Percentiles rank a stretch among this genome's conserved stretches.
Evolutionary conservation across 2,888 invertebrate genomes (phyloP).

Genomic region (Metellina segmentata): DNA sequence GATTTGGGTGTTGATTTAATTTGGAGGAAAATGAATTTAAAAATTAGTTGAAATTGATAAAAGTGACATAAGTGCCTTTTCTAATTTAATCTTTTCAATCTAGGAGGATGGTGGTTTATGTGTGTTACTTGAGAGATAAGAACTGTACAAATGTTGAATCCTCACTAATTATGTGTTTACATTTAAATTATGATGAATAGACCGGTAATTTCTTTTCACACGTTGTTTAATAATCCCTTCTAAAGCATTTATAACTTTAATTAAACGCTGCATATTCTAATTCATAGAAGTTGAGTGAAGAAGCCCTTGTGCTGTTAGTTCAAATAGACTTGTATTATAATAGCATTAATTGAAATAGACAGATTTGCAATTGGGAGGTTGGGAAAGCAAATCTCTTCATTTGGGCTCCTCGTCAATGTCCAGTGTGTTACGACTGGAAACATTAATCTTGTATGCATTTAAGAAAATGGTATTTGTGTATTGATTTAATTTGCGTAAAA

Average conservation of each 20-base stretch:
- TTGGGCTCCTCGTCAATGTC: too few species aligned
- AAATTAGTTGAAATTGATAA: neutral
- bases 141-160: neutral
- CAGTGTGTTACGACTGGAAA: too few species aligned
- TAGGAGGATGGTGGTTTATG: neutral
- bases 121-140: neutral
- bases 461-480: neutral
- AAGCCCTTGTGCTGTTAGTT: neutral
- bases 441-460: too few species aligned
- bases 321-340: slow-evolving; percentile 14
- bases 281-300: neutral
- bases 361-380: slow-evolving; percentile 9
- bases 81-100: neutral
- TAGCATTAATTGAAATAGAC: slow-evolving; percentile 27
- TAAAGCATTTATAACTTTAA: too few species aligned
- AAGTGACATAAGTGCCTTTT: neutral
- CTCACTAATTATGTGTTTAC: too few species aligned
- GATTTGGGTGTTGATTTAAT: neutral
- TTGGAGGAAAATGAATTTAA: neutral
- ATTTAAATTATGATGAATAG: too few species aligned
- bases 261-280: too few species aligned
- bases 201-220: too few species aligned
- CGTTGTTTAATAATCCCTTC: too few species aligned
- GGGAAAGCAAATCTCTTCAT: neutral
- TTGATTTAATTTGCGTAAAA: neutral